These are phyloP conservation scores for Chrysaora quinquecirrha DNA, from an alignment of 30 jellyfish, hydroid and myxozoan species.

Conservation along the genomic window DNA sequence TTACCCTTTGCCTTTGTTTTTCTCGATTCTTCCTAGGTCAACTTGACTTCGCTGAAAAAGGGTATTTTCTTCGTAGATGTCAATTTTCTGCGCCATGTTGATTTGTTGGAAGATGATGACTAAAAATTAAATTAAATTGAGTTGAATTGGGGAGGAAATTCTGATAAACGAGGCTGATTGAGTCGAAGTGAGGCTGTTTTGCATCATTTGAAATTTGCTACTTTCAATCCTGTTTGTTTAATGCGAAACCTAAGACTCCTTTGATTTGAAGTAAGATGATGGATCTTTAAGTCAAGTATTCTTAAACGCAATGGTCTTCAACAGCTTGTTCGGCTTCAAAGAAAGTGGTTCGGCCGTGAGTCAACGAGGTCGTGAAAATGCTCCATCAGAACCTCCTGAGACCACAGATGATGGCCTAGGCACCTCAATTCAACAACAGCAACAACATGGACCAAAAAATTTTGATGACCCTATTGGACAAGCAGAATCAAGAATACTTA, in stretches of 20 bases:
- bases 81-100: conserved; percentile 39
- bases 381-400: background rate
- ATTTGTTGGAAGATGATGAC: conserved; percentile 42
- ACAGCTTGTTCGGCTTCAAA: conserved; percentile 55
- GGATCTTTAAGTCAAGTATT: no score
- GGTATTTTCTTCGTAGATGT: conserved; percentile 39
- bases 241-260: no score
- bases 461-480: conserved; percentile 21
- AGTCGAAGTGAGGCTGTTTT: no score
- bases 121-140: background rate
- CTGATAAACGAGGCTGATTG: no score
- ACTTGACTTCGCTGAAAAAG: conserved; percentile 54
- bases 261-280: no score
- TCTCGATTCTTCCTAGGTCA: conserved; percentile 73
- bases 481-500: conserved; percentile 62
- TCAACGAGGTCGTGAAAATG: background rate
- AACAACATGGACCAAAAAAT: background rate
- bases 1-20: conserved; percentile 39
- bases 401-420: background rate
- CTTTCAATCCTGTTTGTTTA: no score
- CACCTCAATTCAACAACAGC: background rate
- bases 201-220: no score
- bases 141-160: background rate
- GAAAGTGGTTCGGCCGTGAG: conserved; percentile 11
- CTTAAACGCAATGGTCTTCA: conserved; percentile 73